These are phyloP conservation scores for Thripadectes ignobilis DNA, from an alignment of 2,797 vertebrate genomes.

Conservation along the genomic window DNA sequence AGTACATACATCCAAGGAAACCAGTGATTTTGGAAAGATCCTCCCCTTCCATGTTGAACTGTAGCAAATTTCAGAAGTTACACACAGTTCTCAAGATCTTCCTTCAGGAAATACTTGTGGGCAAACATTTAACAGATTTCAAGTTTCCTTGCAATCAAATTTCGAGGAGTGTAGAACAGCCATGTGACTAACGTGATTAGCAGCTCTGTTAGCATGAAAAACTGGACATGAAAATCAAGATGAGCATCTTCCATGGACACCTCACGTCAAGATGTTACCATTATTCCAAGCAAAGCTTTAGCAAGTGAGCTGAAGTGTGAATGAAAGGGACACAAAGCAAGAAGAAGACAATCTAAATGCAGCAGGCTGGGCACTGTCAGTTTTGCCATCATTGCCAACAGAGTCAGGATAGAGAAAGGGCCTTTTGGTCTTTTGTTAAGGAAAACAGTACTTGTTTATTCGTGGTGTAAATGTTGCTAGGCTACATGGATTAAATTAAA, in stretches of 20 bases:
- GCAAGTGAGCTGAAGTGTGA: background rate
- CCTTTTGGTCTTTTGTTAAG: background rate
- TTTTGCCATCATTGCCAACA: background rate
- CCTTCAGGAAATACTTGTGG: background rate
- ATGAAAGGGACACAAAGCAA: background rate
- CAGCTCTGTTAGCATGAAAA: background rate
- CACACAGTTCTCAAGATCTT: background rate
- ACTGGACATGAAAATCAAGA: background rate
- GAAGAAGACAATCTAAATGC: background rate
- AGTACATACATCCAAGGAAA: background rate
- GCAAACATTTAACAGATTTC: background rate
- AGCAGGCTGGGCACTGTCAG: background rate
- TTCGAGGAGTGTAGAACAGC: background rate
- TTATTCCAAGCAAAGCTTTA: background rate
- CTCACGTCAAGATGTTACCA: background rate
- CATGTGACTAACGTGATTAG: background rate
- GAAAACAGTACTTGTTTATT: background rate
- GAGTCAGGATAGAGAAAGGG: background rate
- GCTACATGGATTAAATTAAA: background rate
- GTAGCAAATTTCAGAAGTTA: background rate
- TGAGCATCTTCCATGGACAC: background rate
- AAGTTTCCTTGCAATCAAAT: background rate
- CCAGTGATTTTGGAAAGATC: background rate
- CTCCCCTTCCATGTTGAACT: background rate
- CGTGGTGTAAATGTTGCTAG: constrained; percentile 19